phyloP scores from a whole-genome alignment of 2,888 invertebrate species.

The Ormyrus rosae region DNA sequence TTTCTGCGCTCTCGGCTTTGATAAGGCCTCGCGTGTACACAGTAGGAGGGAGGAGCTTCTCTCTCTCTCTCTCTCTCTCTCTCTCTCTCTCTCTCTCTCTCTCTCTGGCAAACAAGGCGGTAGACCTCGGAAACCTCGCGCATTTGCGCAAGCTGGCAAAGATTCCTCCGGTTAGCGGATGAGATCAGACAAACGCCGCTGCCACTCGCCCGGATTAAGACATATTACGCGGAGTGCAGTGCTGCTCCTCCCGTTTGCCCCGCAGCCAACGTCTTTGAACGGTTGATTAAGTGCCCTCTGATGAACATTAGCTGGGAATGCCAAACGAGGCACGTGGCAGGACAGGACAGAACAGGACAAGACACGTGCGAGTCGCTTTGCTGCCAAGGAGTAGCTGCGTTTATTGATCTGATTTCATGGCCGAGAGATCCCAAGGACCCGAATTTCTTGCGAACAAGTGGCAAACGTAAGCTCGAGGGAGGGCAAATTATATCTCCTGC shows the following conservation, averaged over 20 bases:
- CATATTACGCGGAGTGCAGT: slow-evolving; percentile 17
- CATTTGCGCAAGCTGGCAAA: slow-evolving; percentile 42
- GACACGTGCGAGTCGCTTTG: no score
- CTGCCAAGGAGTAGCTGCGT: no score
- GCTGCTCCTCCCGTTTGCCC: background rate
- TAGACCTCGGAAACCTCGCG: slow-evolving; percentile 41
- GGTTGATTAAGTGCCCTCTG: slow-evolving; percentile 32
- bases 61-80: background rate
- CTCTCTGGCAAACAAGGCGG: slow-evolving; percentile 39
- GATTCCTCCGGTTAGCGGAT: slow-evolving; percentile 15
- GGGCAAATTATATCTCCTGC: no score
- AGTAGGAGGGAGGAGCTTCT: no score
- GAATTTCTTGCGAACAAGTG: no score
- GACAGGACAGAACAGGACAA: no score
- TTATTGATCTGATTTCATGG: no score
- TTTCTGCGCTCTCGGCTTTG: background rate
- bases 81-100: background rate
- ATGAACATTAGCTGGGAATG: background rate
- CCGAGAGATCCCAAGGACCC: no score
- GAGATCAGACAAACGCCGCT: background rate
- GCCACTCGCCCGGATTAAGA: slow-evolving; percentile 34
- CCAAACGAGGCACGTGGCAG: background rate
- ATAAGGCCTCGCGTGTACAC: no score
- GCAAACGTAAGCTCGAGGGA: no score
- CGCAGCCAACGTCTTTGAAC: slow-evolving; percentile 6